Evolutionary conservation across 2,113 vertebrate genomes (phyloP), one percentile per base, ranked within the genome.

Genomic region (Atractosteus spatula): DNA sequence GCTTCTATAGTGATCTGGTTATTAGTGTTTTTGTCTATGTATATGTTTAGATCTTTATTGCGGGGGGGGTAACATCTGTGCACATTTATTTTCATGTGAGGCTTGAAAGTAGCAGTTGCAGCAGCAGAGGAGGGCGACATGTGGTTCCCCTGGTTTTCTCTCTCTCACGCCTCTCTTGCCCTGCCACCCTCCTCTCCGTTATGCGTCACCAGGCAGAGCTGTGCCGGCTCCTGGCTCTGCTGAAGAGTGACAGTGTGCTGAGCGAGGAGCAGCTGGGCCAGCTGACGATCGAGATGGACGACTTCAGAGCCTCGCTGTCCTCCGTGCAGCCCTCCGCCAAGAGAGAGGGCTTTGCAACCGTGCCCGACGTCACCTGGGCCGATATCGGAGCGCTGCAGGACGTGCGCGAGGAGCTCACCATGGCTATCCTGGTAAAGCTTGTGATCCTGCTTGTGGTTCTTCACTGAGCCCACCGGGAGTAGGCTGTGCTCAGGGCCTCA

Each of bases 261-360:
- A 89, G 91, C 0, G 92, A 96, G 79, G 89, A 94, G 1, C 89
- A 94, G 83, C 92, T 99, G 75, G 85, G 89, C n/a, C 85, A 86
- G 61, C 84, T 99, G 2, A 90, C 90, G 76, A 93, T 99, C 59
- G 89, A 94, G 78, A 88, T 96, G 92, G 91, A 91, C 3, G 97
- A 99, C 82, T 99, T 99, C 78, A 88, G 87, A 83, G 80, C 80
- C 5, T 92, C 97, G 0, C 83, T 99, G 65, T 71, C 91, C 68
- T 88, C 87, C 0, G 93, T 99, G 5, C 97, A 99, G 47, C 97
- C 97, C 2, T 99, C 97, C 5, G 97, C 97, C 76, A 98, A 98
- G 87, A 93, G 97, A 56, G 97, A 99, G 86, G 97, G 97, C 77
- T 99, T 99, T 69, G 95, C 95, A 80, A 99, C 97, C 0, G 92